A percentile compares a stretch with the other conserved stretches of the same genome.
phyloP scores from a whole-genome alignment of 2,888 invertebrate genomes.

The Prostheceraeus crozeri region DNA sequence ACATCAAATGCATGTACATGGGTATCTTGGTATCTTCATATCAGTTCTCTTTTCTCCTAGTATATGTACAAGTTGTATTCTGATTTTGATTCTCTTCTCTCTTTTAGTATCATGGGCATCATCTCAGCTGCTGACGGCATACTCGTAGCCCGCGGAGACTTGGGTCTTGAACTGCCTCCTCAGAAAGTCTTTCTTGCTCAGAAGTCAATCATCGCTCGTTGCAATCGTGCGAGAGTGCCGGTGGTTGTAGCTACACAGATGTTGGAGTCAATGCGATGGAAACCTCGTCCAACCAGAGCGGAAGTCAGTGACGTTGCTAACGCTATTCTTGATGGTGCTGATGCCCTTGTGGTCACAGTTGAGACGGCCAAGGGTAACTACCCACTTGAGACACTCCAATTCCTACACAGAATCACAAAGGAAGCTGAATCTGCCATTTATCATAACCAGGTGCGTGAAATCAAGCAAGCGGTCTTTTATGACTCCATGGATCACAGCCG shows the following conservation, averaged over 20 bases:
- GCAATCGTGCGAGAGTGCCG: slow-evolving; percentile 30
- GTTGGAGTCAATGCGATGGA: slow-evolving; percentile 38
- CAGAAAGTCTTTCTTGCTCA: slow-evolving; percentile 37
- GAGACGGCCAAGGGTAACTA: slow-evolving; percentile 38
- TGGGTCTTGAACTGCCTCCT: slow-evolving; percentile 36
- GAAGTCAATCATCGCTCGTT: slow-evolving; percentile 36
- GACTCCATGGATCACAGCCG: too few relatives aligned
- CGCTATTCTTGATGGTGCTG: slow-evolving; percentile 37
- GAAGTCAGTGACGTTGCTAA: slow-evolving; percentile 38
- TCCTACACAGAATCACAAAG: slow-evolving; percentile 31
- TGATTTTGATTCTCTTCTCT: too few relatives aligned
- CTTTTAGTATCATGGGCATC: slow-evolving; percentile 31
- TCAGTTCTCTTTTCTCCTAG: too few relatives aligned
- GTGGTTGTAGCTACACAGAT: slow-evolving; percentile 35
- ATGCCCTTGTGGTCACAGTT: slow-evolving; percentile 35
- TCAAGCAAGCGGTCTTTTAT: too few relatives aligned
- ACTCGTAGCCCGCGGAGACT: slow-evolving; percentile 29
- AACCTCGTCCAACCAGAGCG: slow-evolving; percentile 35
- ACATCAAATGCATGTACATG: too few relatives aligned
- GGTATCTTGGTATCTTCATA: too few relatives aligned
- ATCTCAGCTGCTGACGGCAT: slow-evolving; percentile 32
- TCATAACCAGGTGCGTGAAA: too few relatives aligned
- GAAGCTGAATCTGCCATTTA: too few relatives aligned
- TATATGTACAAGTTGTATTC: too few relatives aligned
- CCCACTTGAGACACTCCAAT: slow-evolving; percentile 32